phyloP scores from a whole-genome alignment of 2,888 invertebrate species.

The Ypsolopha sequella region DNA sequence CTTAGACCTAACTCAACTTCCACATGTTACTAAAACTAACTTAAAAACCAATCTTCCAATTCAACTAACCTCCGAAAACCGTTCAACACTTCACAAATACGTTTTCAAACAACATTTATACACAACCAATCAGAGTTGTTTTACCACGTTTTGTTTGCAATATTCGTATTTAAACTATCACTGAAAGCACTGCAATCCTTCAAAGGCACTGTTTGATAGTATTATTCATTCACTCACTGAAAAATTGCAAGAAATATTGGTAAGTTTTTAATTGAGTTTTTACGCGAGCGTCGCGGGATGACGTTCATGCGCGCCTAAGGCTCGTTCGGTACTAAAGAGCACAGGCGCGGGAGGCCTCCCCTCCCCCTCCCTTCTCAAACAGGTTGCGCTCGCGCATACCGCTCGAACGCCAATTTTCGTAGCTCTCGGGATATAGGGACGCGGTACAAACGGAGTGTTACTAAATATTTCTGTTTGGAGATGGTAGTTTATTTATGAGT shows the following conservation, averaged over 20 bases:
- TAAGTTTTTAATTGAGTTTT: conserved; percentile 20
- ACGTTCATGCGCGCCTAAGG: conserved; percentile 33
- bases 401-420: conserved; percentile 58
- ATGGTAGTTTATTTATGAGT: not conserved
- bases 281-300: conserved; percentile 24
- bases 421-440: conserved; percentile 35
- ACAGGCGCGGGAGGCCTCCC: conserved; percentile 14
- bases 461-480: not conserved
- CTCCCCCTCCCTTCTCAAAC: conserved; percentile 40
- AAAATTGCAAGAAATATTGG: conserved; percentile 12
- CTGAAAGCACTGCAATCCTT: conserved; percentile 60
- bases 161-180: not conserved
- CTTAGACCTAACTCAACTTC: not conserved
- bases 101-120: conserved; percentile 25
- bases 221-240: conserved; percentile 7
- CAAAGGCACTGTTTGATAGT: conserved; percentile 20
- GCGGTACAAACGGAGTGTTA: conserved; percentile 27
- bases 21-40: conserved; percentile 4
- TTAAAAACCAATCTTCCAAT: not conserved
- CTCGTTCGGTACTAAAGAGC: conserved; percentile 31
- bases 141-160: not conserved
- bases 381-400: conserved; percentile 58
- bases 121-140: not conserved
- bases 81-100: conserved; percentile 39
- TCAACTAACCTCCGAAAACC: conserved; percentile 56